Conservation (phyloP, 1,140 invertebrate species). For the Neocloeon triangulifer region DNA sequence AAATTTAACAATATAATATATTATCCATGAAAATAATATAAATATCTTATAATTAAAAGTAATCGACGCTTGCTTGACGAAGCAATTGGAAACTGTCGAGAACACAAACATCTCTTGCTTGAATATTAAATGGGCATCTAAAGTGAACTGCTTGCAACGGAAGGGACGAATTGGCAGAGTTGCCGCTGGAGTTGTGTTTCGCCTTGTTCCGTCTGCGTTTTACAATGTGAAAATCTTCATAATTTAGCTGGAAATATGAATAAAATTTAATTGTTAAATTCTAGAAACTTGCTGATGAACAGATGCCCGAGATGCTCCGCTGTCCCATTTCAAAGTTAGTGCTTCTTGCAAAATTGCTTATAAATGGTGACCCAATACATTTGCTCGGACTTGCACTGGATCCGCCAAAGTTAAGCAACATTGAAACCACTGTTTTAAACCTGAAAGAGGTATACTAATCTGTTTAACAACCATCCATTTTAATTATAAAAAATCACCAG, state of each 20-base stretch:
- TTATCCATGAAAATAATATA: background rate
- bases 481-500: conserved; percentile 12
- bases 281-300: conserved; percentile 22
- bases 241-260: conserved; percentile 1
- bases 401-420: conserved; percentile 64
- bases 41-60: conserved; percentile 29
- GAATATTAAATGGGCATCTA: conserved; percentile 67
- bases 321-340: conserved; percentile 64
- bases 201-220: conserved; percentile 50
- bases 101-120: conserved; percentile 58
- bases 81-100: conserved; percentile 47
- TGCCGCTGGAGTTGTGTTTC: conserved; percentile 63
- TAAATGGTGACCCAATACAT: conserved; percentile 69
- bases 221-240: conserved; percentile 30
- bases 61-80: conserved; percentile 89
- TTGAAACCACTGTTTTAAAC: conserved; percentile 52
- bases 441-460: conserved; percentile 52
- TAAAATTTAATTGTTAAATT: conserved; percentile 8
- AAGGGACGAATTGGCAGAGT: conserved; percentile 77
- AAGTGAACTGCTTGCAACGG: conserved; percentile 71
- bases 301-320: conserved; percentile 51
- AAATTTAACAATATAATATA: too few species aligned
- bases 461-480: background rate
- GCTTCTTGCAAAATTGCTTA: conserved; percentile 59
- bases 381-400: conserved; percentile 62